Evolutionary conservation across 2,113 vertebrate species (phyloP).

Genomic region (Gallinago paraguaiae): DNA sequence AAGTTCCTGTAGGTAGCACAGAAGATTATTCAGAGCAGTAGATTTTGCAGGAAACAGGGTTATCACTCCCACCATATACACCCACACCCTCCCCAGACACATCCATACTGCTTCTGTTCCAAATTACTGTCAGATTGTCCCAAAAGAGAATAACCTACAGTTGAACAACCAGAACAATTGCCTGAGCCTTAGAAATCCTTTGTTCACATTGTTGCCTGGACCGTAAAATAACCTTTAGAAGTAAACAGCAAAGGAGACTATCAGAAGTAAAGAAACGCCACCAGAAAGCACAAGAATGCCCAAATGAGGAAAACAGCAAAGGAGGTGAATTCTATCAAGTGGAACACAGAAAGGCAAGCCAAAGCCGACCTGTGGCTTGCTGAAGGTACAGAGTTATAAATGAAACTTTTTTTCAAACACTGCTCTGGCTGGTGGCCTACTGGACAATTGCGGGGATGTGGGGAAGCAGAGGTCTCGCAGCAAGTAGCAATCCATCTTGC

Average conservation of each 20-base stretch:
- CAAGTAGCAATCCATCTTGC: background rate
- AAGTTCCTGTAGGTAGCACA: background rate
- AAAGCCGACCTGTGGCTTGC: background rate
- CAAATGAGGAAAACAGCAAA: background rate
- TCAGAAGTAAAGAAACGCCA: background rate
- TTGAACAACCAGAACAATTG: conserved; percentile 13
- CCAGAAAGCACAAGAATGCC: background rate
- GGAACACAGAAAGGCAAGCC: background rate
- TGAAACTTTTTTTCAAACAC: background rate
- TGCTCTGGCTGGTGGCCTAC: background rate
- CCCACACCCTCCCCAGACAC: background rate
- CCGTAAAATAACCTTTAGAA: background rate
- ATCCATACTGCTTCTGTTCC: background rate
- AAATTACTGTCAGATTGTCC: conserved; percentile 14
- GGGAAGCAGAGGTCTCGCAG: background rate
- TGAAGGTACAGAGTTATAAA: background rate
- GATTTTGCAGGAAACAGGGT: background rate
- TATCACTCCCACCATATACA: background rate
- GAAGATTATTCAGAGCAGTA: background rate
- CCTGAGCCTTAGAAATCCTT: background rate
- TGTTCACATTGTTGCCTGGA: background rate
- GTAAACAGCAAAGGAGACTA: background rate
- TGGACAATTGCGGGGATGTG: background rate
- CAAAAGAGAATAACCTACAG: background rate
- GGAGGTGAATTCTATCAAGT: background rate